These are phyloP conservation scores for Myotis davidii DNA, from an alignment of 2,113 vertebrate genomes.

Conservation along the genomic window DNA sequence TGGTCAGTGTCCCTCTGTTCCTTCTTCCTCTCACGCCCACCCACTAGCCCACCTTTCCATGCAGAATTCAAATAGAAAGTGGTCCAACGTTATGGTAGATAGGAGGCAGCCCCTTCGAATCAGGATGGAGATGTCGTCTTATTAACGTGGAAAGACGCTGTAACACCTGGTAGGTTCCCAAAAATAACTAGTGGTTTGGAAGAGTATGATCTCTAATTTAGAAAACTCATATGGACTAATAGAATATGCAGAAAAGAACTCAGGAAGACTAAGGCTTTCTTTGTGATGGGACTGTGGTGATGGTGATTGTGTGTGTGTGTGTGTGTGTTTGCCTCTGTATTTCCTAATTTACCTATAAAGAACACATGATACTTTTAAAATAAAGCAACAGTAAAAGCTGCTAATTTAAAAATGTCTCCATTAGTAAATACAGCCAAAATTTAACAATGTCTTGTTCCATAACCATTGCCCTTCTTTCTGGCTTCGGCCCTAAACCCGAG, in stretches of 20 bases:
- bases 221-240: neutral
- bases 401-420: neutral
- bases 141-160: neutral
- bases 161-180: neutral
- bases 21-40: neutral
- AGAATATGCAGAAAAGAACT: neutral
- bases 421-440: neutral
- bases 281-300: neutral
- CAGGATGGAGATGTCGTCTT: neutral
- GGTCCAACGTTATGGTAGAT: neutral
- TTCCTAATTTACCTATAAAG: slow-evolving; percentile 22
- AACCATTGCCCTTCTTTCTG: neutral
- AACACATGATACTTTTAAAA: neutral
- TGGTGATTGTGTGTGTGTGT: neutral
- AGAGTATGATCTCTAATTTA: neutral
- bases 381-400: neutral
- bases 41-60: neutral
- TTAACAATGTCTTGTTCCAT: neutral
- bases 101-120: neutral
- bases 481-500: neutral
- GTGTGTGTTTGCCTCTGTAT: neutral
- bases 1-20: neutral
- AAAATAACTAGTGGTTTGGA: neutral
- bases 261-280: neutral
- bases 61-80: neutral